Base-by-base conservation (phyloP, 1,140 invertebrate species). In the Dryas iulia region DNA sequence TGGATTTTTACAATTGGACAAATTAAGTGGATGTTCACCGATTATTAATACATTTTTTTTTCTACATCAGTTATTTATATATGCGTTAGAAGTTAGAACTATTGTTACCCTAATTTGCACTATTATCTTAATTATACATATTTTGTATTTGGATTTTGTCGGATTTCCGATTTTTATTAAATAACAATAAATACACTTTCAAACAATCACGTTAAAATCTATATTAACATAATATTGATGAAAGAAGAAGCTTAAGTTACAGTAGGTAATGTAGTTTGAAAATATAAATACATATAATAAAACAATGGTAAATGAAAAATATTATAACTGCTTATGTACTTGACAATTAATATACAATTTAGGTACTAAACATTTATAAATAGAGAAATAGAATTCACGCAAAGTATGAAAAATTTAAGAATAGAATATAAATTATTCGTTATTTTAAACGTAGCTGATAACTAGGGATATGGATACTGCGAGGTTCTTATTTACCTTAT, bases 91-190 rank as follows among this genome's bases (percentile, higher is more conserved):
- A 47, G 18, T 47, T 47, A 47, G 39, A 47, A 47, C 39, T 47
- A n/a, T 5, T 47, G 7, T 47, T 64, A 69, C 31, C 21, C 67
- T 69, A 69, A 64, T 69, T 69, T 69, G 67, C 60, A 69, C 67
- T 69, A 64, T 69, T 24, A 60, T 28, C 57, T 67, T 67, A 67
- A 52, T 57, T 25, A 21, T 47, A 39, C 21, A 21, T 6, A 8
- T 47, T 47, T 47, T 47, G 21, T 47, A 47, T 47, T 21, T 47
- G 35, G 7, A 39, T 39, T 39, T 39, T 39, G 12, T 39, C 21
- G n/a, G n/a, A n/a, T 47, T 21, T 47, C 18, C 39, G 8, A 28
- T 28, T 3, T 28, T 28, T 28, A 3, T 28, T 28, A 6, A 28
- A 28, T 28, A 28, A 3, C n/a, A n/a, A n/a, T 28, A 28, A 3